phyloP scores from a whole-genome alignment of 2,888 invertebrate genomes.

The Celastrina argiolus region DNA sequence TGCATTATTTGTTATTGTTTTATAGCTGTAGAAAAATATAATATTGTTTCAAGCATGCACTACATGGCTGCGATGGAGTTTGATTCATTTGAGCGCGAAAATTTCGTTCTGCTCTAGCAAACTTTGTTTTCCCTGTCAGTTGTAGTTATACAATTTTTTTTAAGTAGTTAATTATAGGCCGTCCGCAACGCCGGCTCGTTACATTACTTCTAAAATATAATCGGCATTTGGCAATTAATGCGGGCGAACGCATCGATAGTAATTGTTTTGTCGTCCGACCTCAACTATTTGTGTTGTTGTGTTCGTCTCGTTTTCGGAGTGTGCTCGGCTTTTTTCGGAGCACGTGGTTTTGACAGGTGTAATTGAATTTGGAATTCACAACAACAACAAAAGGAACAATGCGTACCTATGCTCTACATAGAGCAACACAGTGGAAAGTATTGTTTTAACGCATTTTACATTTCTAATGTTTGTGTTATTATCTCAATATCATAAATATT shows the following conservation, averaged over 20 bases:
- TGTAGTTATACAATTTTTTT: slow-evolving; percentile 15
- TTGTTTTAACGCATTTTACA: too few relatives aligned
- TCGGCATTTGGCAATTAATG: slow-evolving; percentile 33
- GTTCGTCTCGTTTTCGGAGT: slow-evolving; percentile 48
- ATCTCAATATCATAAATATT: not conserved
- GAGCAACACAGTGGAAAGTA: not conserved
- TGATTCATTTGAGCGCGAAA: slow-evolving; percentile 15
- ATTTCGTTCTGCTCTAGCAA: slow-evolving; percentile 18
- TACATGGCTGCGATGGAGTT: not conserved
- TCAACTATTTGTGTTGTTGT: slow-evolving; percentile 63
- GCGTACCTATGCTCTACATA: not conserved
- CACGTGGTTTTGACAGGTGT: slow-evolving; percentile 61
- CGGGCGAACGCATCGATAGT: slow-evolving; percentile 36
- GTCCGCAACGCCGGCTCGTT: not conserved
- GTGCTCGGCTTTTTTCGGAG: slow-evolving; percentile 54
- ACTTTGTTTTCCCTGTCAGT: slow-evolving; percentile 23
- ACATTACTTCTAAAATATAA: slow-evolving; percentile 10
- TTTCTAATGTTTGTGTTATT: too few relatives aligned
- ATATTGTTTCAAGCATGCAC: not conserved
- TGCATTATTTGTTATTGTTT: slow-evolving; percentile 28
- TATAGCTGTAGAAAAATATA: not conserved
- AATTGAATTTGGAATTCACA: slow-evolving; percentile 30
- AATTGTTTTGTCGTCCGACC: slow-evolving; percentile 49
- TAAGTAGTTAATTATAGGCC: not conserved
- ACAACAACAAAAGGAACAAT: not conserved